Base-by-base conservation (phyloP, 1,140 invertebrate species). In the Chrysoperla carnea region DNA sequence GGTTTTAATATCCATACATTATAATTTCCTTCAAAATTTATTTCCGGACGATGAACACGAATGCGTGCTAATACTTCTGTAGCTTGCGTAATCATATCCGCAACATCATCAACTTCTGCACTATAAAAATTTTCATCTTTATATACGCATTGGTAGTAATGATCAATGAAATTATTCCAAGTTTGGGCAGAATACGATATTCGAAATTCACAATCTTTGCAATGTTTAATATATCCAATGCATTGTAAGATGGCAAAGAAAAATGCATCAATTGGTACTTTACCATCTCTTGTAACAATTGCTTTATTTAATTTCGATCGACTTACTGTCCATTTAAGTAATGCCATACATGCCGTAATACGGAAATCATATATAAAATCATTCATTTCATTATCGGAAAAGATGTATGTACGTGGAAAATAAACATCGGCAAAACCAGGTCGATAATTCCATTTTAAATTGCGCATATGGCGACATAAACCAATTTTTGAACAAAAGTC, bases 1-100 rank as follows among this genome's bases (percentile, higher is more conserved):
- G 91, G 91, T 61, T 95, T 95, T 11, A 93, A 69, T 46, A 95
- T 93, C 90, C 91, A 94, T 41, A 91, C 74, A 63, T 93, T 91
- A 48, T 76, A 73, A 37, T 67, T 68, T 4, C 87, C 87, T 61
- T 90, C 89, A 46, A 78, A 66, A 15, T 73, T 59, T 46, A 78
- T 57, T 58, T 81, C 71, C 11, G 76, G 73, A 63, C 77, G 75
- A 54, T 70, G 62, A 46, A 62, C 62, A 50, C 68, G 8, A 33
- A 33, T 6, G 4, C 31, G 31, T 11, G 8, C 6, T 9, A 56
- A 47, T 83, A 61, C 54, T 72, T 63, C 31, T 33, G 8, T 33
- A 33, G 31, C 31, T 33, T 33, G 31, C 6, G 8, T 6, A 9
- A 33, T 12, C 31, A 33, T 33, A 33, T 33, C 6, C n/a, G 8